Base-by-base conservation (phyloP, 1,140 invertebrate species). In the Lucilia sericata region DNA sequence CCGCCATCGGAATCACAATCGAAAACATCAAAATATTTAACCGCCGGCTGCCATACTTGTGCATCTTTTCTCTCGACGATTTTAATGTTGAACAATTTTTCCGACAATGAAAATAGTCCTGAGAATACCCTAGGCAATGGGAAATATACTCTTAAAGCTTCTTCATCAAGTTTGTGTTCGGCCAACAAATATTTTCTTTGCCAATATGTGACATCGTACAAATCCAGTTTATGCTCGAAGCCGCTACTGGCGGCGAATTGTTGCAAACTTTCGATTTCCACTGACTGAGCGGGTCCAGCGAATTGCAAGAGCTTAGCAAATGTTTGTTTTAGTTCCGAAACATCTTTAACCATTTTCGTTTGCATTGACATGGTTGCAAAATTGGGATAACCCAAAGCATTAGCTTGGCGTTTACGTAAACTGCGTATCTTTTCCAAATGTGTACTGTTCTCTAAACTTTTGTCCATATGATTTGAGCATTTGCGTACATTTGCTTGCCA, bases 151-250 rank as follows among this genome's bases (percentile, higher is more conserved):
- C 94, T 92, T 17, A 97, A 91, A 84, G 94, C 92, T 70, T 94
- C 93, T 85, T 97, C 94, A 85, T 96, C 94, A 86, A 94, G 94
- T 84, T 94, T 92, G 86, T 93, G 96, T 14, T 95, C 90, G 3
- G 91, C 92, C 87, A 92, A 92, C 83, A 93, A 92, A 86, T 95
- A 94, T 88, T 96, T 95, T 87, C 95, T 93, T 84, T 94, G 92
- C 96, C 97, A 99, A 88, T 96, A 99, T 8, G 95, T 93, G 81
- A 99, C 92, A 91, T 99, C 98, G 94, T 96, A 99, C 65, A 94
- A 92, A 86, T 96, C 93, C 17, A 99, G 88, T 60, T 92, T 91
- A 14, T 93, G 92, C 30, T 94, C 91, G 86, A 96, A 96, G 8
- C 96, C 96, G 87, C 94, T 93, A 84, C 95, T 93, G 42, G 88